A percentile compares a stretch with the other conserved stretches of the same genome.
Conservation (phyloP, 35 echinoderm and acorn worm genomes). For the Patiria miniata region DNA sequence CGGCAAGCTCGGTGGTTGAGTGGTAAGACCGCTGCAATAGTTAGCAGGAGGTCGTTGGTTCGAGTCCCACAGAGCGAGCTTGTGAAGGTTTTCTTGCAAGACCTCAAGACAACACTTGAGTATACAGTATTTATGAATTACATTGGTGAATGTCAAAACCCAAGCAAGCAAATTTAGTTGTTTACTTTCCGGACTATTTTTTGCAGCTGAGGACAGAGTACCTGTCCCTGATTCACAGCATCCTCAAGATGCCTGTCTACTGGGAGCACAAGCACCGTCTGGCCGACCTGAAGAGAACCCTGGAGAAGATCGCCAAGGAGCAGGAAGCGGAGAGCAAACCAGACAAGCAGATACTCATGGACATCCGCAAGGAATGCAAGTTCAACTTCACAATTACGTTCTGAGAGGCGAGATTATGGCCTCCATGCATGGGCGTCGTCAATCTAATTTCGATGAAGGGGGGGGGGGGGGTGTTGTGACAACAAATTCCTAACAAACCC, state of each 20-base stretch:
- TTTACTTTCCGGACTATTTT: background rate
- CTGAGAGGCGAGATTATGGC: too few relatives aligned
- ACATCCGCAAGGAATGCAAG: conserved; percentile 42
- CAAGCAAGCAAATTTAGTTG: background rate
- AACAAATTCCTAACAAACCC: too few relatives aligned
- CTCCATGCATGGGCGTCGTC: too few relatives aligned
- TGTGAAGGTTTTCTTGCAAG: too few relatives aligned
- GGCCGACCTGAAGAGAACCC: conserved; percentile 61
- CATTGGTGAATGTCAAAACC: background rate
- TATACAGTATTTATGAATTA: too few relatives aligned
- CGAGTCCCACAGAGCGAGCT: too few relatives aligned
- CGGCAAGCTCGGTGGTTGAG: too few relatives aligned
- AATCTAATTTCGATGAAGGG: too few relatives aligned
- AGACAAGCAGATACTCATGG: conserved; percentile 70
- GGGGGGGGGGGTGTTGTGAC: too few relatives aligned
- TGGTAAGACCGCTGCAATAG: too few relatives aligned
- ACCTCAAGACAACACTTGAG: too few relatives aligned
- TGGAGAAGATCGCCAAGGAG: conserved; percentile 65
- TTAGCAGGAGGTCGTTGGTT: too few relatives aligned
- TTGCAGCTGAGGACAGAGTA: conserved; percentile 80
- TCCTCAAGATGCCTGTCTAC: conserved; percentile 76
- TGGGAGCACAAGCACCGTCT: conserved; percentile 80
- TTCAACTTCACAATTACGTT: conserved; percentile 5
- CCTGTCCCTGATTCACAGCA: conserved; percentile 78
- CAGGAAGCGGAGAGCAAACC: conserved; percentile 66